Base-by-base conservation (phyloP, 2,797 vertebrate genomes). In the Rhinichthys osculus region DNA sequence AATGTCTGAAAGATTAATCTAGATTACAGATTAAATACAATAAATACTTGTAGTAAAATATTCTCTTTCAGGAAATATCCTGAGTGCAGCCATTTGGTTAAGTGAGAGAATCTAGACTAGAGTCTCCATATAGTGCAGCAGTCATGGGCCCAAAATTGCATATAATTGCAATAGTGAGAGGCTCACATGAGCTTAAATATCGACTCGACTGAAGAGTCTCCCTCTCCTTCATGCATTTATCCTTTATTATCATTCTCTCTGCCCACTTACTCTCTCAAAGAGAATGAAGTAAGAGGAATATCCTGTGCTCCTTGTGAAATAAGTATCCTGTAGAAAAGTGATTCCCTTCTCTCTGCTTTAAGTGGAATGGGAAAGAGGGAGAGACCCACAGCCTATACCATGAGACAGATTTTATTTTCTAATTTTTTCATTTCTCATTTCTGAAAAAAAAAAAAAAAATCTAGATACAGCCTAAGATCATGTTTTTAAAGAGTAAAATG, bases 101-200 rank as follows among this genome's bases (percentile, higher is more conserved):
- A 33, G 19, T 42, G 13, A 62, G 35, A 40, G 23, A 40, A 21
- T 40, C 35, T n/a, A 66, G 57, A 74, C 35, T n/a, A 67, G 35
- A 69, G 27, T 35, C 14, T 79, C 76, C 57, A 72, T 47, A 11
- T 5, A 59, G 79, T 30, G 89, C 70, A 90, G 57, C 86, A 70
- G 13, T 82, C 59, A 78, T 69, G 72, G 72, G 85, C 76, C 52
- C 85, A 86, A 50, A 66, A 80, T 40, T 71, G 50, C 23, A 82
- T 59, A 59, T n/a, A 59, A 59, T 4, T 59, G 23, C 16, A 83
- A 66, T 62, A 84, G 23, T 42, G 19, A 80, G 69, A 78, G 66
- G 27, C 59, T 38, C 64, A 44, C 42, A 67, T 69, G 62, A 81
- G 11, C 67, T 44, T 57, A 59, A 78, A 78, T 72, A 82, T 82